Evolutionary conservation across 2,888 invertebrate genomes (phyloP), one percentile per base, ranked within the genome.

Genomic region (Epirrhoe alternata): DNA sequence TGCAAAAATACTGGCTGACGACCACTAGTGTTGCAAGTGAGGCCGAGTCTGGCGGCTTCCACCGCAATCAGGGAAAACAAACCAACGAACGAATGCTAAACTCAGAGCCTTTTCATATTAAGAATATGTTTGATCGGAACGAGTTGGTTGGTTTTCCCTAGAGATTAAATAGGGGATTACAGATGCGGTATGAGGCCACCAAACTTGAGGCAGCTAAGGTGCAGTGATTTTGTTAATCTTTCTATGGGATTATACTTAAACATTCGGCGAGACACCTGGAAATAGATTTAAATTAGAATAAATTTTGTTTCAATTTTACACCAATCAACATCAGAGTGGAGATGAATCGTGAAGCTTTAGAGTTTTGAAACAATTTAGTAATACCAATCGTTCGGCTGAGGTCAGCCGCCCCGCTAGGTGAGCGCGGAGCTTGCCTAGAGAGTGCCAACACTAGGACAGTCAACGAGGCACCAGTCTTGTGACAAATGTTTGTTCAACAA

Each of bases 211-310:
- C 88, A 79, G 77, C 85, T 85, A 86, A 24, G 83, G 90, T 91
- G 92, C 89, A 86, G 89, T 90, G 89, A 90, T 87, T 85, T 80
- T 80, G 85, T 86, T 85, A 80, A 86, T 89, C 82, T 85, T 86
- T 89, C 83, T 83, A 87, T 60, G 87, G 88, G 86, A 88, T 85
- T 86, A 89, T 90, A 90, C 89, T 90, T 89, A 92, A 92, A 90
- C 82, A 82, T 81, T 91, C 92, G 92, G 86, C 93, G 92, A 89
- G 85, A 89, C 90, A 93, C 93, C 93, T 93, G 93, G 81, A 92
- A 93, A 92, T 92, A 93, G 92, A 92, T 86, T 86, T 88, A 89
- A 90, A 93, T 93, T 93, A 93, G 92, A 93, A 90, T 89, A 83
- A 87, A 88, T 92, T 93, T 88, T 92, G 90, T 83, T 82, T 89